These are phyloP conservation scores for Bugulina stolonifera DNA, from an alignment of 2,888 invertebrate species.

Conservation along the genomic window DNA sequence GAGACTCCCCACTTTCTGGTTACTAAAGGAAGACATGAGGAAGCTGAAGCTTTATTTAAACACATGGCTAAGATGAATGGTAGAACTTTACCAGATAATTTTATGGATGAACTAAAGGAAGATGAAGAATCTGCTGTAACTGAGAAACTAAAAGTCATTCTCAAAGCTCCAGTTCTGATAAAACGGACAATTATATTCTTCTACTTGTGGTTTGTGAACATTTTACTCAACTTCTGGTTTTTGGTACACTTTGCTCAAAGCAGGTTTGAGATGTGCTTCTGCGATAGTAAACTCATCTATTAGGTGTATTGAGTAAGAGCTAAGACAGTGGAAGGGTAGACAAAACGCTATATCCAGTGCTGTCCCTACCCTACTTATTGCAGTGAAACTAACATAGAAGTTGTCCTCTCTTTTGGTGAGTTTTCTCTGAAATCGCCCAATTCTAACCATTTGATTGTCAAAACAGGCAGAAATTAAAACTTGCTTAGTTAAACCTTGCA, in stretches of 20 bases:
- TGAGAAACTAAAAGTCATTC: neutral
- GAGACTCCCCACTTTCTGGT: slow-evolving; percentile 19
- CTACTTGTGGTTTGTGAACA: neutral
- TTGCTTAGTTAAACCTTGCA: too few species aligned
- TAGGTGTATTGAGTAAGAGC: too few species aligned
- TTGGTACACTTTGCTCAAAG: too few species aligned
- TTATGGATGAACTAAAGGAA: neutral
- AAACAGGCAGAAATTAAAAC: too few species aligned
- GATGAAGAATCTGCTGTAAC: neutral
- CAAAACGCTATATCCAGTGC: too few species aligned
- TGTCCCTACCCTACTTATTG: too few species aligned
- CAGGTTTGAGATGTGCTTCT: too few species aligned
- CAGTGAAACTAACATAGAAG: neutral
- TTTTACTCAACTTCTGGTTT: neutral
- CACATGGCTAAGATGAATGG: neutral
- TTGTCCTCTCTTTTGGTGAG: neutral
- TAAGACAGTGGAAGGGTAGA: too few species aligned
- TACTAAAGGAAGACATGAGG: neutral
- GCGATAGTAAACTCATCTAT: too few species aligned
- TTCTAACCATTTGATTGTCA: too few species aligned
- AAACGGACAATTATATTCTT: neutral
- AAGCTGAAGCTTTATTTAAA: neutral
- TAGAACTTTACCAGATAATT: neutral
- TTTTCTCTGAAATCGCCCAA: too few species aligned
- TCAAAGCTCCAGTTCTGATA: slow-evolving; percentile 10